Conservation (phyloP, 2,797 vertebrate genomes). For the Delichon dasypus region DNA sequence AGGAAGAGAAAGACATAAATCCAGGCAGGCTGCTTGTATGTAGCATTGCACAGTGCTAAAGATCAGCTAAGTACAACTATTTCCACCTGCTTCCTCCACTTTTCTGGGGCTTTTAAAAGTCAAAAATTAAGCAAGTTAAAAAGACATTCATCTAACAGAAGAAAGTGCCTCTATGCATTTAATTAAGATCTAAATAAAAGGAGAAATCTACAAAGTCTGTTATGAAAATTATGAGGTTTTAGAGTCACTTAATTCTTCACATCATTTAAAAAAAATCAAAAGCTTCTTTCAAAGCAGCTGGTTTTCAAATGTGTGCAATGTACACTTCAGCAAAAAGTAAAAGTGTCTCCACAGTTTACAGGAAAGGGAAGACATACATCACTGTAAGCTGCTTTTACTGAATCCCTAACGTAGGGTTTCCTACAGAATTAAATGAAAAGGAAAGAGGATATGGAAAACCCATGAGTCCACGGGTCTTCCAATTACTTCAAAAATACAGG, state of each 20-base stretch:
- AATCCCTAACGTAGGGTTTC: not conserved
- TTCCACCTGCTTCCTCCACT: not conserved
- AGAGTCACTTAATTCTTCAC: not conserved
- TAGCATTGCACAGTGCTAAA: not conserved
- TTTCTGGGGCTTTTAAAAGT: not conserved
- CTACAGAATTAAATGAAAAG: not conserved
- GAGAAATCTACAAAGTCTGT: not conserved
- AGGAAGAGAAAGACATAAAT: not conserved
- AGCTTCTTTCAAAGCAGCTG: not conserved
- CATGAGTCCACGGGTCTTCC: not conserved
- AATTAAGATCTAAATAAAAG: not conserved
- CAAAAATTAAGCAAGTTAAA: slow-evolving; percentile 10
- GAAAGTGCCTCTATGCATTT: not conserved
- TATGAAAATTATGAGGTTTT: not conserved
- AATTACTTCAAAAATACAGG: slow-evolving; percentile 6
- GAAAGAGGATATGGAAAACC: slow-evolving; percentile 1
- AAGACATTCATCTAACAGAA: not conserved
- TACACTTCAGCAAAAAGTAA: not conserved
- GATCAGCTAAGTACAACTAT: not conserved
- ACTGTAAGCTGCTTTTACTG: not conserved
- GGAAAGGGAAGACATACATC: not conserved
- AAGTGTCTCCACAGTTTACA: not conserved
- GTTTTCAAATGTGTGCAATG: not conserved
- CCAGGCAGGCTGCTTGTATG: not conserved
- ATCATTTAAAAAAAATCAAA: not conserved